Base-by-base conservation (phyloP, 2,797 vertebrate species). In the Crenichthys baileyi region DNA sequence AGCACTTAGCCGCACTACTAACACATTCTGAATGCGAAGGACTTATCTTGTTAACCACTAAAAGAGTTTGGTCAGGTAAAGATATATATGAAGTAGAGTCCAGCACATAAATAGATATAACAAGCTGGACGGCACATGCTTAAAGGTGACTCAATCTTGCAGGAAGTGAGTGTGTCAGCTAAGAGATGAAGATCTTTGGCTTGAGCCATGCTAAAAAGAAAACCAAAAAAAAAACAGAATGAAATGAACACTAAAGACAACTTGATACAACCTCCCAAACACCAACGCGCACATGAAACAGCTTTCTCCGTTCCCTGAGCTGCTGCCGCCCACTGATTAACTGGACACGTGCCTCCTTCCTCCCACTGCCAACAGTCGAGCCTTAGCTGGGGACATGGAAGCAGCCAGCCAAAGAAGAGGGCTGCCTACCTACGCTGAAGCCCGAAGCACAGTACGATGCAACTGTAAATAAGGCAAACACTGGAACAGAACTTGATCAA, bases 111-210 rank as follows among this genome's bases (percentile, higher is more conserved):
- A 90, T 87, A 90, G 82, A 86, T 88, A 87, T 88, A 89, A 85
- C 82, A 87, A 93, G 86, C 87, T 88, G 83, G 90, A 92, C 83
- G 80, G 90, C 88, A 86, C 92, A 95, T 95, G 93, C 94, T 82
- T 89, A 83, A 82, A 88, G 83, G 86, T 88, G 92, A 87, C 53
- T 74, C 76, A 74, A 73, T 79, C 81, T 87, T 87, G 87, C 83
- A 87, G 82, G 81, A 83, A 75, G 83, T 76, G 87, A 79, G 76
- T 73, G 79, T 83, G 87, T 80, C 7, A 53, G 74, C 63, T 79
- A 76, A 85, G 77, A 80, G 76, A 83, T 75, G 68, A 79, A 82
- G 70, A 92, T 96, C 95, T 96, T 96, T 96, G 96, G 95, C 93
- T 96, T 87, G 48, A 94, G 93, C 95, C 94, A 93, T 83, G 48